A percentile compares a stretch with the other conserved stretches of the same genome.
phyloP scores from a whole-genome alignment of 2,113 vertebrate genomes.

The Colistium nudipinnis region DNA sequence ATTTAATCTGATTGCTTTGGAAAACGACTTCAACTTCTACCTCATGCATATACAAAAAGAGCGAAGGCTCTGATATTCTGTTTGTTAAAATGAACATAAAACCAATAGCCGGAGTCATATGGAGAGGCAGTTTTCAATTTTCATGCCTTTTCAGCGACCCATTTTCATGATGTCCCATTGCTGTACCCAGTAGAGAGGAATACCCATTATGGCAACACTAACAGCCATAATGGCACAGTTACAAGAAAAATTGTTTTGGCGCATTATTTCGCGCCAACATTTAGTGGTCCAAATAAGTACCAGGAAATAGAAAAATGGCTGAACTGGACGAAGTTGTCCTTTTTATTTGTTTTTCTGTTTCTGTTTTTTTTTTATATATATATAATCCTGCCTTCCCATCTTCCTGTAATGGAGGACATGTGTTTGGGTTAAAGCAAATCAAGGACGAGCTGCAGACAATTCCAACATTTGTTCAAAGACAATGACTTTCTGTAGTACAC shows the following conservation, averaged over 20 bases:
- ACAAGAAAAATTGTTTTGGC: slow-evolving; percentile 46
- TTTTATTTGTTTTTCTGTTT: slow-evolving; percentile 26
- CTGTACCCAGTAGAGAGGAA: slow-evolving; percentile 48
- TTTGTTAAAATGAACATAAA: slow-evolving; percentile 25
- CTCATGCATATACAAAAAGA: background rate
- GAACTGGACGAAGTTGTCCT: slow-evolving; percentile 26
- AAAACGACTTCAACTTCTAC: slow-evolving; percentile 13
- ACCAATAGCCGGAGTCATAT: slow-evolving; percentile 52
- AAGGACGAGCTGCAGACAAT: slow-evolving; percentile 3
- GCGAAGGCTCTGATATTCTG: background rate
- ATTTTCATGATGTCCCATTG: slow-evolving; percentile 38
- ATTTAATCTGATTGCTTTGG: background rate
- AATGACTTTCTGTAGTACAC: slow-evolving; percentile 9
- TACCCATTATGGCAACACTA: slow-evolving; percentile 56
- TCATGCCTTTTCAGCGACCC: slow-evolving; percentile 65
- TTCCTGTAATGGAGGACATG: slow-evolving; percentile 12
- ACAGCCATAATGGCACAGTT: slow-evolving; percentile 49
- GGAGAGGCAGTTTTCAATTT: slow-evolving; percentile 63
- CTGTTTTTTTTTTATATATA: slow-evolving; percentile 17
- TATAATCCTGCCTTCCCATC: slow-evolving; percentile 10
- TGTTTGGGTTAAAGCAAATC: slow-evolving; percentile 18
- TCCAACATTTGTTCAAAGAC: slow-evolving; percentile 10
- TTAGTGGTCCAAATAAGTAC: slow-evolving; percentile 77
- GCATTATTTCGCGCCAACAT: slow-evolving; percentile 63
- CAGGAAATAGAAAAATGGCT: slow-evolving; percentile 58